phyloP scores from a whole-genome alignment of 2,888 invertebrate species.

The Pimpla rufipes region DNA sequence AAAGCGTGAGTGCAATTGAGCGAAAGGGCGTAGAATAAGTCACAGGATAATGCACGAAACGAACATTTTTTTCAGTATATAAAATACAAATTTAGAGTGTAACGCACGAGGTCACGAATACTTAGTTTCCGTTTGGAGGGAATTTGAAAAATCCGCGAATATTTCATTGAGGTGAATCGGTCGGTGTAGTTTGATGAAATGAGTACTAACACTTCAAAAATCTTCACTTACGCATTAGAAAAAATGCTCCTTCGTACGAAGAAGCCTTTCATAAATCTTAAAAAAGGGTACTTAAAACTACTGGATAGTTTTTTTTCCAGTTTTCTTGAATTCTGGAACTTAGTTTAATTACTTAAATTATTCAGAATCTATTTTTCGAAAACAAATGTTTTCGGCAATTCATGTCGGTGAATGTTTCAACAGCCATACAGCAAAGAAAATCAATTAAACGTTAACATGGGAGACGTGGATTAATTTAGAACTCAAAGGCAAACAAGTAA shows the following conservation, averaged over 20 bases:
- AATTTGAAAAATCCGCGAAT: slow-evolving; percentile 4
- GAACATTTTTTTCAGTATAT: slow-evolving; percentile 16
- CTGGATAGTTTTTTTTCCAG: background rate
- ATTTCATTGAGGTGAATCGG: slow-evolving; percentile 5
- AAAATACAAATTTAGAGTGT: slow-evolving; percentile 24
- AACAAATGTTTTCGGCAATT: background rate
- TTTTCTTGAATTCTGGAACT: background rate
- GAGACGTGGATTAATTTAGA: no score
- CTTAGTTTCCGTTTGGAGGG: slow-evolving; percentile 24
- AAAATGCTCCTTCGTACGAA: no score
- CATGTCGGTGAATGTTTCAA: background rate
- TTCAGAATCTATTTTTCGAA: background rate
- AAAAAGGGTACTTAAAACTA: background rate
- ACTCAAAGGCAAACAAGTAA: no score
- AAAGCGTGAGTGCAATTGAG: slow-evolving; percentile 64
- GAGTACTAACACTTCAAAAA: background rate
- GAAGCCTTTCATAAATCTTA: background rate
- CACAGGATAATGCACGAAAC: slow-evolving; percentile 31
- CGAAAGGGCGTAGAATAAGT: slow-evolving; percentile 15
- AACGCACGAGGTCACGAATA: slow-evolving; percentile 48
- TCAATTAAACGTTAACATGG: no score
- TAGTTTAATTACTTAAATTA: background rate
- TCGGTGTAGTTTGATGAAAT: background rate
- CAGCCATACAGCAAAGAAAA: no score
- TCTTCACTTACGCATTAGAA: no score